A percentile compares a stretch with the other conserved stretches of the same genome.
phyloP scores from a whole-genome alignment of 2,113 vertebrate genomes.

The Oxygymnocypris stewartii region DNA sequence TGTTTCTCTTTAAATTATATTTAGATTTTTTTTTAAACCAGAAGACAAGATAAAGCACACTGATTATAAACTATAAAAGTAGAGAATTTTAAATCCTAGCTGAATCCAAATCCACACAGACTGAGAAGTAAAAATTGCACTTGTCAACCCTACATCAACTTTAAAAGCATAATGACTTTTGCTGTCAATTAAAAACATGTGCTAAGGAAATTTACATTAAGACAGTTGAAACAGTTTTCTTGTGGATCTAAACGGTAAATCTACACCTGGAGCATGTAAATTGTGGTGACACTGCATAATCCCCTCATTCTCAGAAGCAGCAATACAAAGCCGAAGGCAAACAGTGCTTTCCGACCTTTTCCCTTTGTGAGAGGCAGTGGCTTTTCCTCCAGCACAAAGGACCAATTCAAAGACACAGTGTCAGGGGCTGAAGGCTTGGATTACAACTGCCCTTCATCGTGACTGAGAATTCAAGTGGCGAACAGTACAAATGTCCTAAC shows the following conservation, averaged over 20 bases:
- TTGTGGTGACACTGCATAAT: constrained; percentile 41
- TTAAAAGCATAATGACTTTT: not conserved
- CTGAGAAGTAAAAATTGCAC: not conserved
- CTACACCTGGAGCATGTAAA: constrained; percentile 49
- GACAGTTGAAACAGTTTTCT: not conserved
- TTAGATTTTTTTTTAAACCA: not conserved
- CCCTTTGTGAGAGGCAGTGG: constrained; percentile 42
- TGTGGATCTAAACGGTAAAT: constrained; percentile 8
- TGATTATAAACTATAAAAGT: not conserved
- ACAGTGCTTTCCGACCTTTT: constrained; percentile 53
- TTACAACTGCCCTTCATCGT: constrained; percentile 54
- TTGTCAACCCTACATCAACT: not conserved
- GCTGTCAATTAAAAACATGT: not conserved
- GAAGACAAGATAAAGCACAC: not conserved
- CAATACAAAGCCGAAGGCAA: constrained; percentile 53
- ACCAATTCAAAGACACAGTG: constrained; percentile 57
- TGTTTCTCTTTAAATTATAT: not conserved
- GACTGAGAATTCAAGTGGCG: constrained; percentile 57
- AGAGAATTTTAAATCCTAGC: not conserved
- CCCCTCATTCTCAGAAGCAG: constrained; percentile 41
- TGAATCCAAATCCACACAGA: not conserved
- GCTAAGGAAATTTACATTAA: constrained; percentile 10
- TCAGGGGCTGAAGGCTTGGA: constrained; percentile 55
- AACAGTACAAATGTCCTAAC: constrained; percentile 46
- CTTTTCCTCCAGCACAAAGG: constrained; percentile 59